phyloP scores from a whole-genome alignment of 2,888 invertebrate species.

The Pammene aurita region DNA sequence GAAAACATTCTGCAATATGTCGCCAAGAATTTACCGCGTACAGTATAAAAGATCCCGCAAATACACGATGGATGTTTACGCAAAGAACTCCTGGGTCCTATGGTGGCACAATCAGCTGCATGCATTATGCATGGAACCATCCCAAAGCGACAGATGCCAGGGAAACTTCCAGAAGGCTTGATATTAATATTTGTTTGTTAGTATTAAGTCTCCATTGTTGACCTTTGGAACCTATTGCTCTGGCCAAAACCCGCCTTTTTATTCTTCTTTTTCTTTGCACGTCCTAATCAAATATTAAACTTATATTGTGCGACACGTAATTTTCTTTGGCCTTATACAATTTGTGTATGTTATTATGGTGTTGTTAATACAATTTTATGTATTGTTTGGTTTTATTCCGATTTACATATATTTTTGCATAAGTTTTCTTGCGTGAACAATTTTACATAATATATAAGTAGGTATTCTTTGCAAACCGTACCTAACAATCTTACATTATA shows the following conservation, averaged over 20 bases:
- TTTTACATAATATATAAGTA: too few species aligned
- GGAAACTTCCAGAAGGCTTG: constrained; percentile 44
- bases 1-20: constrained; percentile 29
- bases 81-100: constrained; percentile 66
- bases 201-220: constrained; percentile 46
- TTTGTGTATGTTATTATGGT: not conserved
- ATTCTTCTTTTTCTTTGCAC: constrained; percentile 5
- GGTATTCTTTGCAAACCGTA: too few species aligned
- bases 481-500: too few species aligned
- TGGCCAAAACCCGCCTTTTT: constrained; percentile 40
- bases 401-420: not conserved
- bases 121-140: constrained; percentile 80
- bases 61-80: constrained; percentile 68
- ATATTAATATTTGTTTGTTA: constrained; percentile 59
- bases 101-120: constrained; percentile 74
- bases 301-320: constrained; percentile 1
- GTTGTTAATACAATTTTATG: not conserved
- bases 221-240: constrained; percentile 48
- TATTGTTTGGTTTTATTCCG: not conserved
- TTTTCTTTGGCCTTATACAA: not conserved
- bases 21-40: constrained; percentile 29
- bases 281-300: constrained; percentile 20
- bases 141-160: constrained; percentile 68
- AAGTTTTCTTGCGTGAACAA: too few species aligned
- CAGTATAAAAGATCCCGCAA: constrained; percentile 53